A percentile compares a stretch with the other conserved stretches of the same genome.
phyloP scores from a whole-genome alignment of 2,888 invertebrate species.

The Harpalus rubripes region DNA sequence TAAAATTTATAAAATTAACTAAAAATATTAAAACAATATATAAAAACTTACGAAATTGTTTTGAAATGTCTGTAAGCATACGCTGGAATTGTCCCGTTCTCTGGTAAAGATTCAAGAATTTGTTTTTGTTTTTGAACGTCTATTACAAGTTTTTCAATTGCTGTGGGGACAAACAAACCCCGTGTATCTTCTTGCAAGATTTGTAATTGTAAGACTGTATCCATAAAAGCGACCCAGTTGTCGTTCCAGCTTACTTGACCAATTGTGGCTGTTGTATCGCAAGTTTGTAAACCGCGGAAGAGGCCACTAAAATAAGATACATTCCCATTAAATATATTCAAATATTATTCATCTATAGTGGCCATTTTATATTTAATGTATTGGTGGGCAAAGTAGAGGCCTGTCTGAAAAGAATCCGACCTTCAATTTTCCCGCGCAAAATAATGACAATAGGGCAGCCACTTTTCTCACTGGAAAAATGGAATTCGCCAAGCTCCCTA shows the following conservation, averaged over 20 bases:
- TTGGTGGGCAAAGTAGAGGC: too few relatives aligned
- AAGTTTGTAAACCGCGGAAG: constrained; percentile 70
- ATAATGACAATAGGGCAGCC: too few relatives aligned
- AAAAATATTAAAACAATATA: neutral
- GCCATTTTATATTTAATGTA: too few relatives aligned
- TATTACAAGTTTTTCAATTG: constrained; percentile 85
- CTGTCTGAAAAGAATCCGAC: too few relatives aligned
- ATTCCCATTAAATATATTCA: neutral
- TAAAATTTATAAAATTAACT: constrained; percentile 13
- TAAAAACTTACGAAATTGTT: constrained; percentile 66
- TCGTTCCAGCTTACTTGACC: constrained; percentile 85
- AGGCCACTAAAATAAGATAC: constrained; percentile 69
- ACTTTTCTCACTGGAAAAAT: too few relatives aligned
- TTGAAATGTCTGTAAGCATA: constrained; percentile 72
- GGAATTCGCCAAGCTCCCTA: too few relatives aligned
- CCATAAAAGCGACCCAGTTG: constrained; percentile 94
- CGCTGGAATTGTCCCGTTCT: constrained; percentile 73
- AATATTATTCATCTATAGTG: too few relatives aligned
- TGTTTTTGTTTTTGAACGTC: constrained; percentile 83
- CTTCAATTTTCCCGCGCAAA: too few relatives aligned
- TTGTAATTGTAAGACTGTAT: constrained; percentile 91
- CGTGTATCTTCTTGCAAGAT: constrained; percentile 85
- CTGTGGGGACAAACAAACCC: constrained; percentile 86
- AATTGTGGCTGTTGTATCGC: constrained; percentile 73
- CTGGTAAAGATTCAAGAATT: constrained; percentile 76